Base-by-base conservation (phyloP, 2,888 invertebrate species). In the Harpalus rufipes region DNA sequence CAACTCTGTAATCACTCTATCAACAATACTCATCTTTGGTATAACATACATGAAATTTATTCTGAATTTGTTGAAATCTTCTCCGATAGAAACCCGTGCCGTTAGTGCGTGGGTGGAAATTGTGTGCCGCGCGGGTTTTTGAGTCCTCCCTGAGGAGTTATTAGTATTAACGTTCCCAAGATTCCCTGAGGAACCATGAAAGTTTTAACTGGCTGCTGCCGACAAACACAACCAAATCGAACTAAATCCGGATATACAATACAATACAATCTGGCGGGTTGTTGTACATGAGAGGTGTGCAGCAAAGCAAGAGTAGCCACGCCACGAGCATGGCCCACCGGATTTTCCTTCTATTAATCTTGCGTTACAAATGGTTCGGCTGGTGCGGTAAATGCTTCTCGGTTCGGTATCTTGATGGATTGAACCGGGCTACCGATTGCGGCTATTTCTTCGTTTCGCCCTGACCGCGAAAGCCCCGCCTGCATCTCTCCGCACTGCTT, bases 291-390 rank as follows among this genome's bases (percentile, higher is more conserved):
- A 18, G 61, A 41, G 41, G 68, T 68, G 68, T 7, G 18, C 25
- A 65, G 32, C 76, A 44, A 32, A n/a, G 32, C 39, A 32, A n/a
- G 32, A 32, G 14, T 58, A 78, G 78, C 56, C 74, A 44, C 44
- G 32, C 32, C 32, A 32, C 10, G 44, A 51, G 44, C 44, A 51
- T 51, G 58, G 39, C 41, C 80, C 65, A 78, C 78, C 84, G 84
- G 84, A 84, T 84, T 84, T 84, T 78, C 78, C 65, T 84, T 84
- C 84, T 84, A 84, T 84, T 84, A 84, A 84, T 84, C 84, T 84
- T 84, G 14, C 63, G 84, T 84, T 84, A 84, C 84, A 84, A 84
- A 84, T 84, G 84, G 84, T 84, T 56, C 84, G 84, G 84, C 78
- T 58, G 78, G 51, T 84, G 84, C 65, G 84, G 84, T 84, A 76